Base-by-base conservation (phyloP, 35 echinoderm and acorn worm genomes). In the Diadema setosum region DNA sequence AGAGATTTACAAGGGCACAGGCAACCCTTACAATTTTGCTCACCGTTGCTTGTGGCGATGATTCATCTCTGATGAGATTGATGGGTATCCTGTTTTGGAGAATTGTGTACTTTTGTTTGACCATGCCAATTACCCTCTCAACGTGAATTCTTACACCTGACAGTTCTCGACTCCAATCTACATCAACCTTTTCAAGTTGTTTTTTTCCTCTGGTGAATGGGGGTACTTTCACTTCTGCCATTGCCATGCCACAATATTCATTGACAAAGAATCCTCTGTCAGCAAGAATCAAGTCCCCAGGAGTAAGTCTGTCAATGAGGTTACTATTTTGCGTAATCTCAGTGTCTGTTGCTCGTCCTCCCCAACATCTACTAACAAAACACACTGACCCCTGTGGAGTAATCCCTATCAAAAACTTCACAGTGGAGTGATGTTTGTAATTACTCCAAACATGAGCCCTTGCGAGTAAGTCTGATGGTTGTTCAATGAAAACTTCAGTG, bases 401-500 rank as follows among this genome's bases (percentile, higher is more conserved):
- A 3, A 94, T 94, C 16, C 86, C 86, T 29, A 93, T 83, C 30
- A 94, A 85, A 83, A 89, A 94, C 52, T 89, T 94, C 3, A 84
- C 61, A 75, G 92, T 94, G 26, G 88, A 89, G 39, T 89, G 80
- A 50, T 94, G 92, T 49, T 88, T 88, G 48, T 94, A 94, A 73
- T 83, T 89, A 14, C 75, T 83, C 43, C 58, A 89, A 18, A 80
- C 82, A 17, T 84, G 76, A 55, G 80, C 78, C n/a, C 86, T 48
- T 3, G 91, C 91, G 17, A 58, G 5, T 17, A 94, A 40, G 64
- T 58, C 82, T 24, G 85, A 52, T 29, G 86, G 91, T 67, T 87
- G 12, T 12, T 94, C 82, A 20, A 55, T 78, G 39, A 94, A 94
- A 7, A 94, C 35, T 75, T 94, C 87, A 76, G 83, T 78, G 45